Base-by-base conservation (phyloP, 2,797 vertebrate genomes). In the Sphenodon punctatus region DNA sequence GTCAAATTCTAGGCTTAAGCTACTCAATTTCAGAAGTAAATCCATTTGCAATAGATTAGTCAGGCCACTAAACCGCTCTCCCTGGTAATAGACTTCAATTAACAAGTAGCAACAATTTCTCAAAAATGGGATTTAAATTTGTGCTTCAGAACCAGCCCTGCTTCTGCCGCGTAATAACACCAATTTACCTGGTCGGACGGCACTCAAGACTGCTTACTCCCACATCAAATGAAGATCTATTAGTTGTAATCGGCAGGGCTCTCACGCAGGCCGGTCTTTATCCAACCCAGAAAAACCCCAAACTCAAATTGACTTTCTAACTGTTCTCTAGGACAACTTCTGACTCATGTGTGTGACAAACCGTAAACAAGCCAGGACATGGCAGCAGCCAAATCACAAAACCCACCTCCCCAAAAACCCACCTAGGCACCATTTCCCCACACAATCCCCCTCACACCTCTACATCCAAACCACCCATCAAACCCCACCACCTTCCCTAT, bases 81-180 rank as follows among this genome's bases (percentile, higher is more conserved):
- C 78, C 67, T 25, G 30, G 64, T 59, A 84, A 66, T n/a, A 82
- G 74, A 65, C 48, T 46, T 70, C 77, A 88, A 86, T 88, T 86
- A 90, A 80, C 63, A 32, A 32, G 71, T 3, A 65, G 72, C 65
- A 82, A n/a, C 4, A 63, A 88, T 73, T 75, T 80, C 46, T 77
- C 49, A 75, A 82, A 89, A 75, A 59, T 4, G 22, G 51, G 67
- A 79, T 92, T 88, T 78, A 72, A 78, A 87, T 90, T 88, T 86
- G 74, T 76, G 77, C 69, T 87, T 77, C 85, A 86, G 78, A 88
- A 72, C 58, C 8, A 41, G 70, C 43, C 39, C 63, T 41, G 65
- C 42, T 60, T 49, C 56, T 45, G 84, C 82, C 79, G 39, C 1
- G 1, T 25, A 58, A 56, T 30, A 67, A 63, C 77, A 84, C 10